Base-by-base conservation (phyloP, 2,113 vertebrate genomes). In the Stigmatopora argus region DNA sequence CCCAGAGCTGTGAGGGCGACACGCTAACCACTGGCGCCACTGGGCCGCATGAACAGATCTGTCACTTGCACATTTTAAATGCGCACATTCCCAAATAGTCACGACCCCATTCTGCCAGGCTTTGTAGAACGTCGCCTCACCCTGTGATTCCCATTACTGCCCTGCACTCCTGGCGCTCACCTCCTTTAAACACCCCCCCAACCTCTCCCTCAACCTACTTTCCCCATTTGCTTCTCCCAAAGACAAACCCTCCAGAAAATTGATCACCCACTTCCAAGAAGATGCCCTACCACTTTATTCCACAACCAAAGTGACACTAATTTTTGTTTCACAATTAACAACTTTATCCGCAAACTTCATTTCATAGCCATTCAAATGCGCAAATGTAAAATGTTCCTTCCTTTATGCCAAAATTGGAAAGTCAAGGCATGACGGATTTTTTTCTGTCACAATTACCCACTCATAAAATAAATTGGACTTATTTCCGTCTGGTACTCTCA, bases 111-210 rank as follows among this genome's bases (percentile, higher is more conserved):
- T 74, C 67, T 47, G 62, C 71, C 63, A 26, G 64, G 41, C 52
- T 56, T 7, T 6, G 23, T 31, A 56, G 23, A 44, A 49, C 66
- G 58, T 74, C 69, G 56, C 81, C 62, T 72, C 64, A 61, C 82
- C 67, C 88, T 90, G 88, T 73, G 53, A 86, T 86, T 87, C 74
- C 79, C 88, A 92, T 92, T 82, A 87, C 71, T 78, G 70, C 86
- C 83, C 62, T 58, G 81, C 66, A 78, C 80, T 88, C 86, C 83
- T 82, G 78, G 64, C 69, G 64, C 74, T 74, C 70, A 60, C 59
- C 0, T 80, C 74, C 35, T 15, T 21, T 70, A 64, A 71, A 44
- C n/a, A n/a, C n/a, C 41, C 2, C 41, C 59, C 38, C 66, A 13
- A 15, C 53, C 23, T 17, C 23, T 14, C 49, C 41, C 64, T 67